Evolutionary conservation across 2,888 invertebrate species (phyloP), one percentile per base, ranked within the genome.

Genomic region (Andrena haemorrhoa): DNA sequence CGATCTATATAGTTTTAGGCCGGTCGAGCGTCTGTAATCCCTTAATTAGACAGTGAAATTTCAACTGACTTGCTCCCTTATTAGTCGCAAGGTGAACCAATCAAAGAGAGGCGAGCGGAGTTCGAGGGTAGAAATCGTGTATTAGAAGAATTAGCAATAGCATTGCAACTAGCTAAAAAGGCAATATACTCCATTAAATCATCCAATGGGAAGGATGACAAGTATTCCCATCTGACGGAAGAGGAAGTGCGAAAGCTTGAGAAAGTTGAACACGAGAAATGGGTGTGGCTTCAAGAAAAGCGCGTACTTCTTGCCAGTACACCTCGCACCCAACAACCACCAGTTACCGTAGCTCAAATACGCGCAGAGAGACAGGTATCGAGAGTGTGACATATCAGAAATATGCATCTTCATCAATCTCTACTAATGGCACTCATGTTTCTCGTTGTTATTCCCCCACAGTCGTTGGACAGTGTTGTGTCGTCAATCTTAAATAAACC

Each of bases 401-500:
- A 26, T 47, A 31, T 61, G 0, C 53, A 16, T 78, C 10, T 26
- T 7, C 47, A 31, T 65, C 7, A 20, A 58, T 56, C 5, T 33
- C 10, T 56, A 56, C 0, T 16, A 10, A 33, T 29, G 2, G 2
- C 26, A 41, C 49, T 51, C 1, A 68, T 8, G 29, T 31, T 75
- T 71, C 75, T 35, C 71, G 20, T 69, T 70, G 71, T 7, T 33
- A 16, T 63, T 51, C 35, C 4, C 10, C 56, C 23, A n/a, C 92
- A 96, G 95, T 90, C 93, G 20, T 94, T 96, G 86, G 96, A 96
- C 83, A 94, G 91, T 47, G 92, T 94, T 26, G 95, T 96, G 60
- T 92, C 92, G 75, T 97, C 98, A 6, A 97, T 99, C 85, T 94
- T 99, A 85, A 98, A 97, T 94, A 98, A 98, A 93, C 97, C 98